A percentile compares a stretch with the other conserved stretches of the same genome.
phyloP scores from a whole-genome alignment of 2,888 invertebrate species.

The Alloplasta piceator region DNA sequence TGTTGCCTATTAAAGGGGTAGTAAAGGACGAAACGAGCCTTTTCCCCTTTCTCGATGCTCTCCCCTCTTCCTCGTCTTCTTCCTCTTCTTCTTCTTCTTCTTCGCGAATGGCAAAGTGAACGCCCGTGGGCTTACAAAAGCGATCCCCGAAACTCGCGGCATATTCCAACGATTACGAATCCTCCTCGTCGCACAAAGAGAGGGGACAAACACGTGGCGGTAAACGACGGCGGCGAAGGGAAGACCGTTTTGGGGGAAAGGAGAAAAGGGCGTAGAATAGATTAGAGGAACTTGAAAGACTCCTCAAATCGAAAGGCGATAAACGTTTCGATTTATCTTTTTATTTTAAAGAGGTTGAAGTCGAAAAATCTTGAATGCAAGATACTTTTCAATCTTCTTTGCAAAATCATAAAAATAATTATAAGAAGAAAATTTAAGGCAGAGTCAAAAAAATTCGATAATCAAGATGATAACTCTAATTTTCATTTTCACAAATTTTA shows the following conservation, averaged over 20 bases:
- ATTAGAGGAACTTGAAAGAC: conserved; percentile 1
- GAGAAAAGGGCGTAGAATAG: conserved; percentile 4
- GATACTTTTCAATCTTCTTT: too few species aligned
- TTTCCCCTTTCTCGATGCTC: conserved; percentile 27
- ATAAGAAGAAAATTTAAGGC: too few species aligned
- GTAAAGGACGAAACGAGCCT: neutral
- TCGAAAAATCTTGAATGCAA: too few species aligned
- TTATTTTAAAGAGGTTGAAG: too few species aligned
- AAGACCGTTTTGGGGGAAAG: neutral
- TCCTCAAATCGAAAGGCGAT: neutral
- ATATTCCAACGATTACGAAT: conserved; percentile 58
- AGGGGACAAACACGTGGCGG: conserved; percentile 40
- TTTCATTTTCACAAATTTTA: too few species aligned
- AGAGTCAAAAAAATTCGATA: too few species aligned
- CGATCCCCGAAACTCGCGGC: conserved; percentile 42
- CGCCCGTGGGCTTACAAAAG: conserved; percentile 54
- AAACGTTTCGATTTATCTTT: conserved; percentile 22
- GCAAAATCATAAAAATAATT: too few species aligned
- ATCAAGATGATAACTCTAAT: too few species aligned
- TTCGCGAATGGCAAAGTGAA: conserved; percentile 33
- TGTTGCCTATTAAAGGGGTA: neutral
- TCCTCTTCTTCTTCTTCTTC: neutral
- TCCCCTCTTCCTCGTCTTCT: neutral
- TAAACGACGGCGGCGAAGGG: conserved; percentile 40
- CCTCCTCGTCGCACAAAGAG: conserved; percentile 3